Evolutionary conservation across 2,888 invertebrate species (phyloP).

Genomic region (Tortricodes alternella): DNA sequence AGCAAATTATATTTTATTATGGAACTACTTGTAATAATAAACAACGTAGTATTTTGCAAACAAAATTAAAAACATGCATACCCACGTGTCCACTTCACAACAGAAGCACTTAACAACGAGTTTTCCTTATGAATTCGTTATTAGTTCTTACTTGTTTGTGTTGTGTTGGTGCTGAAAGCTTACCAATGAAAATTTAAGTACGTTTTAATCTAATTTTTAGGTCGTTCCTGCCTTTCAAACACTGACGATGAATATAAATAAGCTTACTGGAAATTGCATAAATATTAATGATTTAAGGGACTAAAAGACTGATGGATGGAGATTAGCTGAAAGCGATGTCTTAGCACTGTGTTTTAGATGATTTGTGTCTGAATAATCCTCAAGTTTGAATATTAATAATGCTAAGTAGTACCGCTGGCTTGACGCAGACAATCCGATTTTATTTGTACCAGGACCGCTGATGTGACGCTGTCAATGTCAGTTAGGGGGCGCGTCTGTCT

Average conservation of each 20-base stretch:
- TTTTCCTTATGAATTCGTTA: slow-evolving; percentile 38
- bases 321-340: slow-evolving; percentile 53
- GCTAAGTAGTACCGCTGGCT: neutral
- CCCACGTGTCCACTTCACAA: slow-evolving; percentile 15
- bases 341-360: neutral
- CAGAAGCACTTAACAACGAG: slow-evolving; percentile 10
- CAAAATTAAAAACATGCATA: neutral
- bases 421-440: slow-evolving; percentile 26
- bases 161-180: slow-evolving; percentile 40
- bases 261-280: slow-evolving; percentile 71
- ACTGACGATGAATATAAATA: slow-evolving; percentile 75
- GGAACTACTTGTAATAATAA: neutral
- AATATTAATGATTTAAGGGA: slow-evolving; percentile 69
- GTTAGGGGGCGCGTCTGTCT: slow-evolving; percentile 42
- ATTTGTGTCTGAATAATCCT: neutral
- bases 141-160: slow-evolving; percentile 11
- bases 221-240: slow-evolving; percentile 58
- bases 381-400: neutral
- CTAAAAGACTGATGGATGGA: slow-evolving; percentile 65
- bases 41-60: neutral
- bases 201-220: slow-evolving; percentile 62
- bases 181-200: slow-evolving; percentile 60
- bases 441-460: slow-evolving; percentile 54
- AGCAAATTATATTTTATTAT: neutral
- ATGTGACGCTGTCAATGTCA: slow-evolving; percentile 48